Evolutionary conservation across 2,113 vertebrate species (phyloP), one percentile per base, ranked within the genome.

Genomic region (Lepisosteus osseus): DNA sequence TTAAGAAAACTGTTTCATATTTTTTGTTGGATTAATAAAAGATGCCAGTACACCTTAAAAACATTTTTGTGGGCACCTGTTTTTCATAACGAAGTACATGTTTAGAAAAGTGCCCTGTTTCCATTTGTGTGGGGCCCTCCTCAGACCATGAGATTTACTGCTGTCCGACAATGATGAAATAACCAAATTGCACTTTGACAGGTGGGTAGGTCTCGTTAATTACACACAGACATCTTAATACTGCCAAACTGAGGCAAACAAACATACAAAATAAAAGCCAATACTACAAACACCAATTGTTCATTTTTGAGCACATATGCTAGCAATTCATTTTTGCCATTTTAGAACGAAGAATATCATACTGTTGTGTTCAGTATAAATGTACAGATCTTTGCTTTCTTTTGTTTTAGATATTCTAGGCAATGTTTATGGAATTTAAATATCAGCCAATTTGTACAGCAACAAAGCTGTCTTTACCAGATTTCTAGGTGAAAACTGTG

Each of bases 181-280:
- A 86, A 89, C 79, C 83, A 86, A 88, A 82, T 88, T 81, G 77
- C 86, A 90, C 85, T 87, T 84, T 93, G 91, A 93, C 92, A 95
- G 93, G 87, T 92, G 84, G 87, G 92, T 87, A 86, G 86, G 88
- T 83, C 89, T 83, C 85, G 85, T 89, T 91, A 91, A 93, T 91
- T 90, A 88, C 76, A 86, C 82, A 77, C 87, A 87, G 87, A 82
- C 83, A 86, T 87, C 79, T 88, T 86, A 86, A 88, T 87, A 82
- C 79, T 75, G 84, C 80, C 80, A 80, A 77, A 84, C 74, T 61
- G 80, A 80, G 82, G 83, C 86, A 89, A 91, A 90, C 86, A 91
- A 90, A 85, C 81, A 89, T 73, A 78, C 78, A 67, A 76, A 83
- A 71, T 78, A 75, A 76, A 74, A 87, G 87, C 88, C 88, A 87